Evolutionary conservation across 1,140 invertebrate species (phyloP), one percentile per base, ranked within the genome.

Genomic region (Druon quercuslanigerum): DNA sequence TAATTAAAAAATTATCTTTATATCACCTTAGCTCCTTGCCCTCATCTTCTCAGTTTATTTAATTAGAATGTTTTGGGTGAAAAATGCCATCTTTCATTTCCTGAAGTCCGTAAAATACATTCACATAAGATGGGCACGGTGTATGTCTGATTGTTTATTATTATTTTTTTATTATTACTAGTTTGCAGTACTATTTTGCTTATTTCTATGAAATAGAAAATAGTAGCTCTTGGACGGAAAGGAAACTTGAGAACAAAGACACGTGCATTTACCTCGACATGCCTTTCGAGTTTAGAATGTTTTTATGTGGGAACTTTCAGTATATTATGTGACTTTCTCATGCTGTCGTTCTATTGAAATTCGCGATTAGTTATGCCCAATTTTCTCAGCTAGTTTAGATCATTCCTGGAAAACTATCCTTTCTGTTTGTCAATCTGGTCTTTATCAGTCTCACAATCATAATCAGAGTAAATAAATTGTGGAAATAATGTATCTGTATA

Each of bases 221-320:
- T 66, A n/a, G 60, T 25, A 66, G 60, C 60, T 66, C 25, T 66
- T 66, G 60, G 40, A 46, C 60, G 60, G 60, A 66, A 66, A 16
- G 60, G n/a, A 46, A 66, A 66, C 40, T 40, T 33, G 60, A 40
- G 60, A 66, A 66, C 60, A 66, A 66, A 66, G 60, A 66, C 60
- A 40, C 25, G 40, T 66, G 60, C 25, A 66, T 66, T 66, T 66
- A 46, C 60, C 60, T 66, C 60, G 60, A 66, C 60, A 66, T 66
- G 60, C 60, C 60, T 66, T 66, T 66, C 60, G 60, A 66, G 60
- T 66, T 66, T 66, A 66, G 60, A 66, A 66, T 66, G 9, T 66
- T 66, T 66, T 66, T 66, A 66, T 66, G 33, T 66, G 60, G 60
- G 60, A 66, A 66, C 60, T 66, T 66, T 33, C 60, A 66, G 33